Percentiles rank a stretch among this genome's conserved stretches.
phyloP scores from a whole-genome alignment of 2,797 vertebrate species.

The Falco naumanni region DNA sequence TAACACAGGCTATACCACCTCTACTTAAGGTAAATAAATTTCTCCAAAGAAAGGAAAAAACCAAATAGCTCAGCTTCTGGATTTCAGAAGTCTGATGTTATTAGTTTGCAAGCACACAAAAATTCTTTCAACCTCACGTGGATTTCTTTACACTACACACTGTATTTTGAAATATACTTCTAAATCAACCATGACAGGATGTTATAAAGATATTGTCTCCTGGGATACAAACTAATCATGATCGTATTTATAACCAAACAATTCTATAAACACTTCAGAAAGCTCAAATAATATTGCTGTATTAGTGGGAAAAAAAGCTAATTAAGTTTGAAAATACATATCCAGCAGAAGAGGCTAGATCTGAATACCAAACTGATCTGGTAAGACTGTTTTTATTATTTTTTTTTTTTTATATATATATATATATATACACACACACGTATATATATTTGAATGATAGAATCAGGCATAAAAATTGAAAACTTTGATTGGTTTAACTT shows the following conservation, averaged over 20 bases:
- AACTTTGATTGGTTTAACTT: background rate
- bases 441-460: background rate
- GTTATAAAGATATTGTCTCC: background rate
- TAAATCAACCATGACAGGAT: background rate
- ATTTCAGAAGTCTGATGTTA: background rate
- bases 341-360: constrained; percentile 54
- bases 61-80: background rate
- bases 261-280: background rate
- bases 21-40: background rate
- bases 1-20: background rate
- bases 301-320: background rate
- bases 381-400: background rate
- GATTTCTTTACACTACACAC: background rate
- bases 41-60: background rate
- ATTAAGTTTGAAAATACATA: background rate
- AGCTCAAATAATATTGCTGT: background rate
- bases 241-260: background rate
- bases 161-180: background rate
- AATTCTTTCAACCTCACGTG: background rate
- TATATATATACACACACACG: no score
- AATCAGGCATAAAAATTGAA: background rate
- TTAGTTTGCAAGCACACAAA: background rate
- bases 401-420: no score
- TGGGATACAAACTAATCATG: background rate
- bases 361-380: background rate